Conservation (phyloP, 1,140 invertebrate species). For the Calliphora vicina region DNA sequence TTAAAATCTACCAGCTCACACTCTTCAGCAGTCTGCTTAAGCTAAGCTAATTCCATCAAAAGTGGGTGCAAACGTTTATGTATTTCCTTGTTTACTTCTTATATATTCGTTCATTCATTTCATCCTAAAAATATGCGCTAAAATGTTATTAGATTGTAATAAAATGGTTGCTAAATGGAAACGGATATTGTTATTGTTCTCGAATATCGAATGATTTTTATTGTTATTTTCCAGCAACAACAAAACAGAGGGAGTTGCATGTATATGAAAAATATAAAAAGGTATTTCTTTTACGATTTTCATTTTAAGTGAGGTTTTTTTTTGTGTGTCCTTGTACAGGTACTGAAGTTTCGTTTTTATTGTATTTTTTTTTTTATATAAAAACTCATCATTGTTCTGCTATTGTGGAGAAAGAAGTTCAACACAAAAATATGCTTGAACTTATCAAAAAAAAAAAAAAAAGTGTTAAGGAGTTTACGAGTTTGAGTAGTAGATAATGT, state of each 20-base stretch:
- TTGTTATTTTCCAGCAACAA: conserved; percentile 10
- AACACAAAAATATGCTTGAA: neutral
- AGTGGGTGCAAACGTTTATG: too few relatives aligned
- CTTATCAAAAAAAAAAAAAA: too few relatives aligned
- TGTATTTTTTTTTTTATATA: too few relatives aligned
- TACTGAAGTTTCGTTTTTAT: neutral
- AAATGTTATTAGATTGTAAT: conserved; percentile 31
- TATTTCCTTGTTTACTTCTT: neutral
- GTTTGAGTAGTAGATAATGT: conserved; percentile 7
- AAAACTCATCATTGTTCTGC: neutral
- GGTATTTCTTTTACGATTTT: neutral
- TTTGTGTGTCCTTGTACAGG: neutral
- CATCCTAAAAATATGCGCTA: neutral
- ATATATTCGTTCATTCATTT: neutral
- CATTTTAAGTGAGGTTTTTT: neutral
- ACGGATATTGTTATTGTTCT: conserved; percentile 32
- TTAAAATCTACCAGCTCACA: too few relatives aligned
- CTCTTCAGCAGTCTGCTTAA: too few relatives aligned
- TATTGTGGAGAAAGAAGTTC: neutral
- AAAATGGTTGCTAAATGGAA: conserved; percentile 34
- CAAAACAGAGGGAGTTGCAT: neutral
- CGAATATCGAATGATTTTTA: conserved; percentile 31
- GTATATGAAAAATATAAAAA: neutral
- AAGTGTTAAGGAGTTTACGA: conserved; percentile 4
- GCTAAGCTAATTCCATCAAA: too few relatives aligned